These are phyloP conservation scores for Diadegma fenestrale DNA, from an alignment of 2,888 invertebrate species.

Conservation along the genomic window DNA sequence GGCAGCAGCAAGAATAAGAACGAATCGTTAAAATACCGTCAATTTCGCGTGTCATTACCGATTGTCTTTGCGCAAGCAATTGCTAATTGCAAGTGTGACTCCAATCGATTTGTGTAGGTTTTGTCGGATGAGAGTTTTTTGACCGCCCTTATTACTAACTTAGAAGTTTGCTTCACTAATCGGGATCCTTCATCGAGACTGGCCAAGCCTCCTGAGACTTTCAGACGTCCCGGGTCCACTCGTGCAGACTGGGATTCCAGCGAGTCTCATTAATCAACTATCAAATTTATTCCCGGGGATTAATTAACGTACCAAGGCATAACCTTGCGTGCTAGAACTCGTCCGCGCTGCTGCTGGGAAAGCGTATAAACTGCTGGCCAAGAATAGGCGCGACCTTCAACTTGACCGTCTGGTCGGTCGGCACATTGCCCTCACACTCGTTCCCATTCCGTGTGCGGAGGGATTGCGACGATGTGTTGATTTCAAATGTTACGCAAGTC, in stretches of 20 bases:
- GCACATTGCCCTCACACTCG: slow-evolving; percentile 9
- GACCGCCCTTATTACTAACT: neutral
- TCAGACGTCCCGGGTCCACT: neutral
- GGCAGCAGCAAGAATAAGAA: neutral
- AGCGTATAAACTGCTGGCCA: neutral
- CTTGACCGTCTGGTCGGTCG: slow-evolving; percentile 77
- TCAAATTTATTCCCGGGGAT: neutral
- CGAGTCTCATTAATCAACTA: neutral
- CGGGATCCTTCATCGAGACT: neutral
- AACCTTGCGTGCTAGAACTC: neutral
- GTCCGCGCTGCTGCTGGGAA: neutral
- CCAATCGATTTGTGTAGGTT: neutral
- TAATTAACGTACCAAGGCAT: neutral
- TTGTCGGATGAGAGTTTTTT: neutral
- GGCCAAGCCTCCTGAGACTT: neutral
- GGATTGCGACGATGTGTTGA: slow-evolving; percentile 31
- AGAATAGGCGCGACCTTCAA: slow-evolving; percentile 78
- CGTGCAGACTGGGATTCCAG: neutral
- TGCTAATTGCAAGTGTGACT: neutral
- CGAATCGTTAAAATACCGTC: neutral
- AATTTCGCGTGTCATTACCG: neutral
- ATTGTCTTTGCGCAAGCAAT: neutral
- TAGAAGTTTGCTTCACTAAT: neutral
- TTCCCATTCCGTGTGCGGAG: slow-evolving; percentile 18
- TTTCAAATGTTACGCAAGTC: slow-evolving; percentile 32